Base-by-base conservation (phyloP, 1,140 invertebrate species). In the Matsumurasca onukii region DNA sequence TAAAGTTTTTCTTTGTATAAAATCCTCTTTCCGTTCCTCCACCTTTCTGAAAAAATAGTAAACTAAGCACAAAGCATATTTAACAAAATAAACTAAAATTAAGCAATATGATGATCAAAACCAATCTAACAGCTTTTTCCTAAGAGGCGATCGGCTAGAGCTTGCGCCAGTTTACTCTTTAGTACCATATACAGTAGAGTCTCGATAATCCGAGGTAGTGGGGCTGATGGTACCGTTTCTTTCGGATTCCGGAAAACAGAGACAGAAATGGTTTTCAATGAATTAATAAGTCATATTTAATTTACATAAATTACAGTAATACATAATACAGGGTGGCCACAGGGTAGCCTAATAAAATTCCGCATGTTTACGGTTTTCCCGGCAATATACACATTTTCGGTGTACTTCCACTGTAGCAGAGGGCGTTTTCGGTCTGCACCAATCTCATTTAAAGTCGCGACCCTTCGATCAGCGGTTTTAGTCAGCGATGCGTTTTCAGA, bases 1-100 rank as follows among this genome's bases (percentile, higher is more conserved):
- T 81, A 70, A 84, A 92, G 12, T 84, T 85, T 24, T 83, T 87
- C 34, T 85, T 79, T 1, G 85, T 82, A 73, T 92, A 91, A 76
- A 87, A 91, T 15, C 83, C 82, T 67, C 85, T 85, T 64, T 88
- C 82, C 24, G 83, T 76, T 49, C 84, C 85, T 62, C 89, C 88
- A 3, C 88, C 87, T 70, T 86, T 82, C 70, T 85, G 78, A 29
- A 73, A 72, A 69, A 31, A 73, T 71, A 71, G 67, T 63, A 39
- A 39, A 39, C 34, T 39, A 39, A 39, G 34, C 17, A 49, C 25
- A 66, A n/a, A 70, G 62, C n/a, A 24, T 39, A 1, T 30, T 48
- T n/a, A 66, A 25, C 24, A 49, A 39, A 5, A 24, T 15, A 66
- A 61, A 30, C 15, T 65, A 59, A n/a, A 66, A 9, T 3, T 51